phyloP scores from a whole-genome alignment of 2,888 invertebrate species.

The Epirrhoe alternata region DNA sequence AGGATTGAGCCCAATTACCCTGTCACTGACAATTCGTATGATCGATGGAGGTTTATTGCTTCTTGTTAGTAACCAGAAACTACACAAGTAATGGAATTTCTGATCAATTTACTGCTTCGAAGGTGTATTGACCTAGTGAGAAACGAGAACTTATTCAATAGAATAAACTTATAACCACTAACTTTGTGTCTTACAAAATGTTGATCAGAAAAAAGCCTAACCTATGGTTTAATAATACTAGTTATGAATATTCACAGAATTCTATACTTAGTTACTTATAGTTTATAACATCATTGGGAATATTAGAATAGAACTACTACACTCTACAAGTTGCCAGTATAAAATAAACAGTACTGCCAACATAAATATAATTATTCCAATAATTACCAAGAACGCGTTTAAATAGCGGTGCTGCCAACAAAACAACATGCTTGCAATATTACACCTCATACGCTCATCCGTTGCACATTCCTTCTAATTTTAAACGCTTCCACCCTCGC shows the following conservation, averaged over 20 bases:
- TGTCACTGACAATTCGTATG: slow-evolving; percentile 32
- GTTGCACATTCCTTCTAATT: slow-evolving; percentile 63
- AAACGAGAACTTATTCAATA: too few species aligned
- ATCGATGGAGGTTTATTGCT: slow-evolving; percentile 32
- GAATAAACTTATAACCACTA: too few species aligned
- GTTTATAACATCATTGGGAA: too few species aligned
- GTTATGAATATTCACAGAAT: too few species aligned
- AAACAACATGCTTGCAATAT: slow-evolving; percentile 57
- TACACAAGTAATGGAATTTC: neutral
- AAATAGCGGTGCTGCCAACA: slow-evolving; percentile 40
- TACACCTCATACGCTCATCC: slow-evolving; percentile 66
- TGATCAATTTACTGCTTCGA: slow-evolving; percentile 4
- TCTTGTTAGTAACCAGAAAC: slow-evolving; percentile 19
- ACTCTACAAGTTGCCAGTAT: slow-evolving; percentile 1
- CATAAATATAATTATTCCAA: slow-evolving; percentile 1
- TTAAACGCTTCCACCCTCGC: slow-evolving; percentile 52
- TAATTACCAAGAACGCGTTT: slow-evolving; percentile 27
- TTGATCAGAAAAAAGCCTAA: too few species aligned
- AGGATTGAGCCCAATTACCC: slow-evolving; percentile 26
- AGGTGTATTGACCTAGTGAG: too few species aligned
- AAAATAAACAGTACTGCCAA: slow-evolving; percentile 14
- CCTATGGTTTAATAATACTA: too few species aligned
- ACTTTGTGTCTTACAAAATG: too few species aligned
- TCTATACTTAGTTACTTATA: too few species aligned
- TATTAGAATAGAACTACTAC: too few species aligned